A percentile compares a stretch with the other conserved stretches of the same genome.
Evolutionary conservation across 2,888 invertebrate genomes (phyloP).

Genomic region (Thecophora atra): DNA sequence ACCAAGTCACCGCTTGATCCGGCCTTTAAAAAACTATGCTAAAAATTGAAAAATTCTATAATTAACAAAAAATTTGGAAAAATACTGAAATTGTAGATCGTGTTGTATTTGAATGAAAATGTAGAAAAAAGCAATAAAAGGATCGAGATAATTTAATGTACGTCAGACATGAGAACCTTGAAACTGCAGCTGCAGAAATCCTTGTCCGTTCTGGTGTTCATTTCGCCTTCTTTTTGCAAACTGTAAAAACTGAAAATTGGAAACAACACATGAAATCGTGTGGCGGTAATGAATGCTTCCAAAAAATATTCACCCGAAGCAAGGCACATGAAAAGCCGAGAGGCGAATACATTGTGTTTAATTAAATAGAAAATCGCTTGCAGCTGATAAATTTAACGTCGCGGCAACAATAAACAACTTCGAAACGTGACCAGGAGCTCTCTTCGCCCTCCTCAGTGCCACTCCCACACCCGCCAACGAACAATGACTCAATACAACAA

Average conservation of each 20-base stretch:
- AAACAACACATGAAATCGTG: not conserved
- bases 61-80: not conserved
- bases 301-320: too few relatives aligned
- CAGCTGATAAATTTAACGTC: not conserved
- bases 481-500: not conserved
- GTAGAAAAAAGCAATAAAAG: not conserved
- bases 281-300: too few relatives aligned
- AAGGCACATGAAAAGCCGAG: not conserved
- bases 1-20: not conserved
- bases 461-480: not conserved
- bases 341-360: not conserved
- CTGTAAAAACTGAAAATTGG: not conserved
- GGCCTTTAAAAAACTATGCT: not conserved
- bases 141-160: too few relatives aligned
- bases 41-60: not conserved
- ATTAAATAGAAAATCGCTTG: constrained; percentile 15
- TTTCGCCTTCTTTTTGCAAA: not conserved
- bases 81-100: not conserved
- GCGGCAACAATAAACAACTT: too few relatives aligned
- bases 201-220: too few relatives aligned
- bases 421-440: not conserved
- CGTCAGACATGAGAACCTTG: too few relatives aligned
- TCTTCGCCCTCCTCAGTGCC: not conserved
- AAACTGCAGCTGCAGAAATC: too few relatives aligned
- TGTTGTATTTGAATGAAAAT: not conserved